Evolutionary conservation across 1,140 invertebrate genomes (phyloP), one percentile per base, ranked within the genome.

Genomic region (Polypedilum vanderplanki): DNA sequence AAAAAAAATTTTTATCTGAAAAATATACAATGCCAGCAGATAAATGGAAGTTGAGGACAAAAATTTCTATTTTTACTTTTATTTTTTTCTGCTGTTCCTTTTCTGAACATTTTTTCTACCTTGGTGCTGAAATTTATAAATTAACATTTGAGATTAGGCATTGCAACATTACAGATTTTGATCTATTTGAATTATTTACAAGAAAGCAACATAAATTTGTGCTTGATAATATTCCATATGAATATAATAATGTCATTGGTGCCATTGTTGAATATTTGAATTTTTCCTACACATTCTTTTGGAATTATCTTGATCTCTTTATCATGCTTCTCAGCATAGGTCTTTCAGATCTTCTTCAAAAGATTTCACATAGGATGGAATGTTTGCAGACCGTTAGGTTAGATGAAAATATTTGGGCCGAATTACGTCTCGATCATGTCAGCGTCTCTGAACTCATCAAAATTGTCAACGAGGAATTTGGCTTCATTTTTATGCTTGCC

Each of bases 291-390:
- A 80, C 85, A 0, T 88, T 88, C 75, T 84, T 85, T 1, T 91
- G 89, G 87, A 91, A 89, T 76, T 90, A 89, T 67, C 86, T 89
- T 79, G 90, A 91, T 78, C 78, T 90, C 5, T 88, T 91, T 76
- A 86, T 91, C 10, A 90, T 91, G 74, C 78, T 90, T 7, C 82
- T 90, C 15, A 90, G 89, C 75, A 81, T 88, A 73, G 88, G 88
- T 1, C 76, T 91, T 15, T 81, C 87, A 0, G 86, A 86, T 15
- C 83, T 88, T 67, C 90, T 90, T 77, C 83, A 84, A 65, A 86
- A 88, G 77, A 79, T 91, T 40, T 85, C 87, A 77, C 77, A 79
- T 70, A 79, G 83, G 1, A 70, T 70, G 20, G 20, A 70, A 70
- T 70, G 17, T 22, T 18, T 70, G 17, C n/a, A 70, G 18, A 20